Percentiles rank a stretch among this genome's conserved stretches.
These are phyloP conservation scores for Aplidium turbinatum DNA, from an alignment of 23 tunicate species.

Conservation along the genomic window DNA sequence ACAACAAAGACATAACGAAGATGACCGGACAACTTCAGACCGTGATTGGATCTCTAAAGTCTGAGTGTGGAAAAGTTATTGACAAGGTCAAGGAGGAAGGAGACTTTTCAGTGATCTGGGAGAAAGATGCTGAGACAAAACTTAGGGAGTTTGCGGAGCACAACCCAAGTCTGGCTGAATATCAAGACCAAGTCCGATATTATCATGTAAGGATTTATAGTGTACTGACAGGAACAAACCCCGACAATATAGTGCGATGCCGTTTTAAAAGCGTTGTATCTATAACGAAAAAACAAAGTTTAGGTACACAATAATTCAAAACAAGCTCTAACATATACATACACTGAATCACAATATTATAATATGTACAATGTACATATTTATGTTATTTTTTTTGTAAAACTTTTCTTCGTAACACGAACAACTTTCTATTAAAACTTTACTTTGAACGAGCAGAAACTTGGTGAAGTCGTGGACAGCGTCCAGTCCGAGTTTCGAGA, in stretches of 20 bases:
- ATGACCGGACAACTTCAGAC: slow-evolving; percentile 58
- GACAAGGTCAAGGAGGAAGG: slow-evolving; percentile 41
- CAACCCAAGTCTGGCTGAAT: slow-evolving; percentile 73
- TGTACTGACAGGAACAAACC: too few relatives aligned
- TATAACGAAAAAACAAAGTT: too few relatives aligned
- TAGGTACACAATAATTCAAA: too few relatives aligned
- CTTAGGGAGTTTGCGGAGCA: slow-evolving; percentile 60
- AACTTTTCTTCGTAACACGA: too few relatives aligned
- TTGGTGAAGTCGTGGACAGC: slow-evolving; percentile 58
- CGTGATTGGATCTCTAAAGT: slow-evolving; percentile 57
- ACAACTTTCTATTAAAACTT: too few relatives aligned
- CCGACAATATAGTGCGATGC: too few relatives aligned
- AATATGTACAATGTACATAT: too few relatives aligned
- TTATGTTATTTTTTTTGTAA: too few relatives aligned
- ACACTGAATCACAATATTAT: too few relatives aligned
- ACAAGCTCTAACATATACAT: too few relatives aligned
- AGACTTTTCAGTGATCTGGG: slow-evolving; percentile 86
- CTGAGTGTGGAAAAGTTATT: slow-evolving; percentile 75
- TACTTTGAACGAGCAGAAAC: too few relatives aligned
- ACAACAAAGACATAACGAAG: slow-evolving; percentile 80
- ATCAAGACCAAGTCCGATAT: slow-evolving; percentile 69
- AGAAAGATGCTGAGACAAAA: slow-evolving; percentile 82
- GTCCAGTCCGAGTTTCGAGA: slow-evolving; percentile 50
- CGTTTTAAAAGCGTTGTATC: too few relatives aligned
- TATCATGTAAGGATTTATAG: slow-evolving; percentile 66